Evolutionary conservation across 1,140 invertebrate species (phyloP), one percentile per base, ranked within the genome.

Genomic region (Druon quercuslanigerum): DNA sequence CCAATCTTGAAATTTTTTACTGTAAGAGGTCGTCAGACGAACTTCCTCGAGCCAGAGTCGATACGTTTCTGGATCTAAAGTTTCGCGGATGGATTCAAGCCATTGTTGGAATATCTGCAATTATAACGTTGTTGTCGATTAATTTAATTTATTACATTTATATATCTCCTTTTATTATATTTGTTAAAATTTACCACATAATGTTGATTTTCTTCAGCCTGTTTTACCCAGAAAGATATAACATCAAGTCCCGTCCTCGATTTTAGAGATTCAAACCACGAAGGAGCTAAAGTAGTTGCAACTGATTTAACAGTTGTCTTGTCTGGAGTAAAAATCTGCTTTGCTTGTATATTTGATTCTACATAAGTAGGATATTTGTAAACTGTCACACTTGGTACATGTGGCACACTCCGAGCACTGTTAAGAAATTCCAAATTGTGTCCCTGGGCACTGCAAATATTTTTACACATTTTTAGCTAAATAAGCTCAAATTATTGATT

Each of bases 71-170:
- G 75, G 16, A 14, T 80, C 85, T 1, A 87, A 71, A 25, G 81
- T 74, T 20, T 73, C 72, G 72, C 75, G 78, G 9, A 85, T 76
- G 1, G 82, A 81, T 54, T 82, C 71, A 12, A 88, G 80, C 86
- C 87, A 88, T 12, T 86, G 74, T 13, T 50, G 71, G 76, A 88
- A 87, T 79, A 79, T 81, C 86, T 87, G 40, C 16, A 79, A 82
- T 33, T 33, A n/a, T n/a, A 33, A 33, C 20, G 5, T 2, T 33
- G 5, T 33, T 33, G 25, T 33, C 25, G 2, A 33, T 33, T 33
- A 3, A 3, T 33, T 33, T 0, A 33, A 5, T 33, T 33, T 33
- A 33, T 33, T 33, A 33, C 25, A 33, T 33, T 33, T 46, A 46
- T 46, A 3, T 7, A 46, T 46, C 0, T 46, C 6, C 5, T 3